Conservation (phyloP, 2,888 invertebrate genomes). For the Nomada ferruginata region DNA sequence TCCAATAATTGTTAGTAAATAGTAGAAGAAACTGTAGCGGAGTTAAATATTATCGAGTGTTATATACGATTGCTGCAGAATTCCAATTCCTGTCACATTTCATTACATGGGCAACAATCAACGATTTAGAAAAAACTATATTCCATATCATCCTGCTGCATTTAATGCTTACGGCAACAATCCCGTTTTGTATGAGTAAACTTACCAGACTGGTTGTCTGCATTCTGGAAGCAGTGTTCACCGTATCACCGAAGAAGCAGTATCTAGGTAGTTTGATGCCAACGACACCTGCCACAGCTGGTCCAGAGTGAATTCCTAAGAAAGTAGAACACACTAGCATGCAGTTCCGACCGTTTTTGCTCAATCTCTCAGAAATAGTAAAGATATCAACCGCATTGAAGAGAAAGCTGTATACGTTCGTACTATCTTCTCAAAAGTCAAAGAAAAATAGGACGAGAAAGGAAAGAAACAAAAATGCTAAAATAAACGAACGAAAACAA, state of each 20-base stretch:
- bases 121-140: too few relatives aligned
- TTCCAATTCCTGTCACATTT: too few relatives aligned
- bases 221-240: slow-evolving; percentile 96
- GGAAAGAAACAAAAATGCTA: not conserved
- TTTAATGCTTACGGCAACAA: not conserved
- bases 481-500: not conserved
- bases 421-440: not conserved
- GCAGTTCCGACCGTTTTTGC: not conserved
- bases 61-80: too few relatives aligned
- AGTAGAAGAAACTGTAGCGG: too few relatives aligned
- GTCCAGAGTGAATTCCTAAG: slow-evolving; percentile 92
- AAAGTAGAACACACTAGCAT: slow-evolving; percentile 16
- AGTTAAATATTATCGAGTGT: too few relatives aligned
- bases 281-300: slow-evolving; percentile 94
- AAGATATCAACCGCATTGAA: not conserved
- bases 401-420: too few relatives aligned
- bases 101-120: too few relatives aligned
- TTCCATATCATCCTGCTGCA: too few relatives aligned
- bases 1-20: too few relatives aligned
- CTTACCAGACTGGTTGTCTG: slow-evolving; percentile 88
- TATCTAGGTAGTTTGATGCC: slow-evolving; percentile 94
- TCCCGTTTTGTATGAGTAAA: slow-evolving; percentile 1
- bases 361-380: not conserved
- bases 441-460: not conserved
- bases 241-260: slow-evolving; percentile 95